These are phyloP conservation scores for Hassar affinis DNA, from an alignment of 2,113 vertebrate genomes.

Conservation along the genomic window DNA sequence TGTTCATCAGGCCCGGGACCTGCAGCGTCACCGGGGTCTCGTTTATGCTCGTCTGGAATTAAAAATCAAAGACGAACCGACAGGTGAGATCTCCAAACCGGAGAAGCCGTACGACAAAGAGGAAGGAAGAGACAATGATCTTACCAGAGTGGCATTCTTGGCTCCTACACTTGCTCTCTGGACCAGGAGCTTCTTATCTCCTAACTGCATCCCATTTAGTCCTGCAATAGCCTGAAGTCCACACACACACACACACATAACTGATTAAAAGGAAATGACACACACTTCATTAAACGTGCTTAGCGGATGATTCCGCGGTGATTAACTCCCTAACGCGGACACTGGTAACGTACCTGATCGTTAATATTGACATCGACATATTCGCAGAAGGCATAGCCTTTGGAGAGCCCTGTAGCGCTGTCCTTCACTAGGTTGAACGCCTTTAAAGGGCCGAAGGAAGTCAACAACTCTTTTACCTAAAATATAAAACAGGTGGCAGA, in stretches of 20 bases:
- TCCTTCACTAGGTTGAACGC: constrained; percentile 94
- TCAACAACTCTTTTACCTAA: constrained; percentile 89
- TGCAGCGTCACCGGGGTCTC: constrained; percentile 92
- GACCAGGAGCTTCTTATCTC: constrained; percentile 91
- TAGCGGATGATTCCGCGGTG: neutral
- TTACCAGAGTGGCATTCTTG: constrained; percentile 91
- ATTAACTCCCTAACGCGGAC: too few relatives aligned
- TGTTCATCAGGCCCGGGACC: constrained; percentile 88
- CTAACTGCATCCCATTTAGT: constrained; percentile 90
- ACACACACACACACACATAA: neutral
- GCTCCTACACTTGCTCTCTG: constrained; percentile 94
- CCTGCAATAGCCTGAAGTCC: constrained; percentile 83
- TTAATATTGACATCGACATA: constrained; percentile 93
- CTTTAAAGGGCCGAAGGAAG: constrained; percentile 89
- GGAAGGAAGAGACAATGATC: constrained; percentile 8
- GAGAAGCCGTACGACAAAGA: too few relatives aligned
- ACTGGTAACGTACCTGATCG: constrained; percentile 76
- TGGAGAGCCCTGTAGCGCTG: constrained; percentile 89
- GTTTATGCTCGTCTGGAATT: constrained; percentile 86
- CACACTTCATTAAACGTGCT: neutral
- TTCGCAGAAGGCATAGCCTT: constrained; percentile 94
- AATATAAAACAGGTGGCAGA: constrained; percentile 23
- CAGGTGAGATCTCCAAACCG: too few relatives aligned
- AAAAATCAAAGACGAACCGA: neutral
- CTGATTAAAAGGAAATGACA: neutral